These are phyloP conservation scores for Pristionchus exspectatus DNA, from an alignment of 2,888 invertebrate species.

Conservation along the genomic window DNA sequence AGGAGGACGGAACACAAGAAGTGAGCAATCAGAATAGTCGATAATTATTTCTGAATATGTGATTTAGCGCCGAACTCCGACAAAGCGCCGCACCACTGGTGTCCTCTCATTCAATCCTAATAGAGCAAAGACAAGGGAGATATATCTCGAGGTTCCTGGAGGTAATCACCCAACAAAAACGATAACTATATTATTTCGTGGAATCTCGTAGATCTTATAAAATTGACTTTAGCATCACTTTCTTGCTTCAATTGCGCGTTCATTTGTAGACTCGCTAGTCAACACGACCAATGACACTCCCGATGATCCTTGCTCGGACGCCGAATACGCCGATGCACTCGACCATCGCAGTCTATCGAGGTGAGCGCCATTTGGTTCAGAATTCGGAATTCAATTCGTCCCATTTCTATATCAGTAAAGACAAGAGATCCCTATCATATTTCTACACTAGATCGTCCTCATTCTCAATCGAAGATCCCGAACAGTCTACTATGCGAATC, in stretches of 20 bases:
- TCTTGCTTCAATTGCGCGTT: not conserved
- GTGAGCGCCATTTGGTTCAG: too few relatives aligned
- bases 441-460: not conserved
- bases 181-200: not conserved
- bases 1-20: not conserved
- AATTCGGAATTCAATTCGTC: too few relatives aligned
- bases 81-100: not conserved
- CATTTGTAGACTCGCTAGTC: not conserved
- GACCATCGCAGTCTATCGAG: conserved; percentile 22
- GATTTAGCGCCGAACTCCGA: not conserved
- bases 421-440: too few relatives aligned
- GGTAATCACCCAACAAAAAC: not conserved
- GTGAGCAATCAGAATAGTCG: not conserved
- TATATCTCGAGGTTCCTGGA: not conserved
- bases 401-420: too few relatives aligned
- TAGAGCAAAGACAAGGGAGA: not conserved
- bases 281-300: not conserved
- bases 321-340: conserved; percentile 16
- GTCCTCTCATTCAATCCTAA: conserved; percentile 14
- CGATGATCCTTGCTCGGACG: conserved; percentile 8
- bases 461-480: conserved; percentile 15
- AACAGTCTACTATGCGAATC: not conserved
- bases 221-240: not conserved
- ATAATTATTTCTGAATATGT: not conserved
- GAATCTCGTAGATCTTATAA: not conserved